Evolutionary conservation across 2,113 vertebrate genomes (phyloP).

Genomic region (Athene noctua): DNA sequence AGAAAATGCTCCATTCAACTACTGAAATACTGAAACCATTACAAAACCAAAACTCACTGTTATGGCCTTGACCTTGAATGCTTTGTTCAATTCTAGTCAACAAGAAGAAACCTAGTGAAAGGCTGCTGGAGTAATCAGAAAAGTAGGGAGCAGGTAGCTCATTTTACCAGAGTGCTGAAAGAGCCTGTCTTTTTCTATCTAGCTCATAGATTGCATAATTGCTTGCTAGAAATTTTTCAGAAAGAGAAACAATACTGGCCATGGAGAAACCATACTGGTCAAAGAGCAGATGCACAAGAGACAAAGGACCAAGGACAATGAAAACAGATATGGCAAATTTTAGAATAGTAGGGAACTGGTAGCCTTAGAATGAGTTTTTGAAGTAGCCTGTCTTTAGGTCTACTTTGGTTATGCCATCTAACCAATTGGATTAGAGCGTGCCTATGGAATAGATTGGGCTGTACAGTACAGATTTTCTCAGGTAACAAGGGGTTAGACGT

Average conservation of each 20-base stretch:
- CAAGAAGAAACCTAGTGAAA: background rate
- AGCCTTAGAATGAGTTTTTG: background rate
- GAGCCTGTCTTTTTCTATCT: background rate
- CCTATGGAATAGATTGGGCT: background rate
- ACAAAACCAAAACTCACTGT: background rate
- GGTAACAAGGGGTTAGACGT: background rate
- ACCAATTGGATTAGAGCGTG: accelerated
- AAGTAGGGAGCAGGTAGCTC: background rate
- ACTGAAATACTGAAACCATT: background rate
- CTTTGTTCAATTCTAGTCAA: background rate
- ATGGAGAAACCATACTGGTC: background rate
- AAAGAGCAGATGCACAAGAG: background rate
- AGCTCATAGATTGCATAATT: background rate
- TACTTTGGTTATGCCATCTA: background rate
- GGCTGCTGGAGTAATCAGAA: background rate
- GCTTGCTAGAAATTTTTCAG: background rate
- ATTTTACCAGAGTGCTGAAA: background rate
- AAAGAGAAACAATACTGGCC: background rate
- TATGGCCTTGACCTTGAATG: background rate
- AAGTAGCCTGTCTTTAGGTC: background rate
- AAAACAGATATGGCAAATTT: background rate
- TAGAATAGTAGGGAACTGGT: background rate
- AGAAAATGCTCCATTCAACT: background rate
- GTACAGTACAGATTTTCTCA: background rate
- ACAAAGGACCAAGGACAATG: background rate